These are phyloP conservation scores for Saguinus imperator DNA, from an alignment of 2,113 vertebrate genomes.

Conservation along the genomic window DNA sequence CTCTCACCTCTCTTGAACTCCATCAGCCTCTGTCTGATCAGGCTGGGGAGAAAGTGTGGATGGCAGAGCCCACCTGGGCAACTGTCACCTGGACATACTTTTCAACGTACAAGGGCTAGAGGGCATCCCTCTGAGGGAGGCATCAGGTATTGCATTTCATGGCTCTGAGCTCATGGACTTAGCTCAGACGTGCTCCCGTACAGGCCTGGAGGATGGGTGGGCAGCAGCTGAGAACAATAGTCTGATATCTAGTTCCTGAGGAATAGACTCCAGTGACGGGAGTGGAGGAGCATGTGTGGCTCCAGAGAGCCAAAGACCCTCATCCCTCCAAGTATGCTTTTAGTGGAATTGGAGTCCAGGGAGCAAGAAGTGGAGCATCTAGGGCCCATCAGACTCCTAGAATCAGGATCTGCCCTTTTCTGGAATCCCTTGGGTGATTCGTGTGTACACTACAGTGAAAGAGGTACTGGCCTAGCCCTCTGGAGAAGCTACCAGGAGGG, in stretches of 20 bases:
- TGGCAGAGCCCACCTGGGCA: background rate
- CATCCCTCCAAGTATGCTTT: background rate
- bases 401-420: background rate
- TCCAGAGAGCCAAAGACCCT: background rate
- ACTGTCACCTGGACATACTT: background rate
- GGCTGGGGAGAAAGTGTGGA: background rate
- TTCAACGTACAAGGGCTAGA: background rate
- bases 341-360: background rate
- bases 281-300: accelerated
- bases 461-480: background rate
- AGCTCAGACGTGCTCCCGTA: accelerated
- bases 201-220: background rate
- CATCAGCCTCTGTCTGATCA: background rate
- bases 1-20: background rate
- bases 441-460: accelerated
- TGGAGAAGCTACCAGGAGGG: background rate
- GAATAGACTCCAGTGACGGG: background rate
- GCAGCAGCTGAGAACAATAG: background rate
- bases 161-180: background rate
- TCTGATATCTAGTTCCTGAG: background rate
- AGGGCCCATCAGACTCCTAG: background rate
- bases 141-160: background rate
- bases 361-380: background rate
- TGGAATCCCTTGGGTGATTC: accelerated
- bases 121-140: background rate